Percentiles rank a stretch among this genome's conserved stretches.
Evolutionary conservation across 2,888 invertebrate species (phyloP).

Genomic region (Eledona agricola): DNA sequence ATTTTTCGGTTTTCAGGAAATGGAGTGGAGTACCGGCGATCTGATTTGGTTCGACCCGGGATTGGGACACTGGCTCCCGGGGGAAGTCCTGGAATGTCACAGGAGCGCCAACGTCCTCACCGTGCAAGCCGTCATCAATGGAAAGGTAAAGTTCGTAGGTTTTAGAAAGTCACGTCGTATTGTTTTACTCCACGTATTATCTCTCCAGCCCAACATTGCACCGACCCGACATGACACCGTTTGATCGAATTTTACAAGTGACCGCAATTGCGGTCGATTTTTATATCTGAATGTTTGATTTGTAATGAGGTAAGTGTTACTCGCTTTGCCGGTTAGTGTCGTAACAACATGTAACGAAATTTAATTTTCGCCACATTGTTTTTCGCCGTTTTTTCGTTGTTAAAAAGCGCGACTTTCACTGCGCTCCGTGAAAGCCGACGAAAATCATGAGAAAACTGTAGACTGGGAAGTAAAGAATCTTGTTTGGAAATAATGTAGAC

Average conservation of each 20-base stretch:
- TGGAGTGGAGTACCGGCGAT: conserved; percentile 81
- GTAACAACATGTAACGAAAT: conserved; percentile 1
- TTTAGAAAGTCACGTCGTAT: not conserved
- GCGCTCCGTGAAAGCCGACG: conserved; percentile 17
- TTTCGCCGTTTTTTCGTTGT: conserved; percentile 6
- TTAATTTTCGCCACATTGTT: conserved; percentile 14
- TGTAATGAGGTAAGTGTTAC: too few relatives aligned
- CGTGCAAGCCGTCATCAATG: conserved; percentile 86
- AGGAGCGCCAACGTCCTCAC: conserved; percentile 89
- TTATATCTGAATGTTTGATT: too few relatives aligned
- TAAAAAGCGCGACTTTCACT: conserved; percentile 18
- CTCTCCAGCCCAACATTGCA: too few relatives aligned
- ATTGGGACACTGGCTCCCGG: conserved; percentile 88
- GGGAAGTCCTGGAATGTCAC: conserved; percentile 90
- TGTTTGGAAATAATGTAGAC: too few relatives aligned
- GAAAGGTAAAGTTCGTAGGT: conserved; percentile 72
- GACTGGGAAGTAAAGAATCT: conserved; percentile 3
- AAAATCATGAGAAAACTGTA: conserved; percentile 12
- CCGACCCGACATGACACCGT: too few relatives aligned
- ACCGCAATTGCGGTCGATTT: conserved; percentile 4
- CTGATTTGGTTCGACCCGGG: conserved; percentile 95
- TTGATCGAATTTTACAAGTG: conserved; percentile 6
- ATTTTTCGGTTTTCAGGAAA: conserved; percentile 31
- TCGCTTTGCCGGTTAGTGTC: conserved; percentile 6
- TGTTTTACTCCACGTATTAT: not conserved